Evolutionary conservation across 1,140 invertebrate genomes (phyloP).

Genomic region (Conus ventricosus): DNA sequence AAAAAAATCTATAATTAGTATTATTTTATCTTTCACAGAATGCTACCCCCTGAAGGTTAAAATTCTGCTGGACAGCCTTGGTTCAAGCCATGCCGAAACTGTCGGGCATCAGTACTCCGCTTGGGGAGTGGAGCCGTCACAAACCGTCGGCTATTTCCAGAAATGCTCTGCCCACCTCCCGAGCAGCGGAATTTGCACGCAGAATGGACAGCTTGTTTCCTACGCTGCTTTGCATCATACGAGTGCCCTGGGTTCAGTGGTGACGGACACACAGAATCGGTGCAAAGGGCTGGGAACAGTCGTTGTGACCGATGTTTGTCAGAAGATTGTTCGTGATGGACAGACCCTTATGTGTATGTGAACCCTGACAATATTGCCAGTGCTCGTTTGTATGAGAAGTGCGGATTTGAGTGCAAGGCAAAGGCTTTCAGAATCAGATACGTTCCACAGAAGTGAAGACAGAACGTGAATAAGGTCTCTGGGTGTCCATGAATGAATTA

Average conservation of each 20-base stretch:
- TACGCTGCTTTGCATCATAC: conserved; percentile 32
- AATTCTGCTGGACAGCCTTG: neutral
- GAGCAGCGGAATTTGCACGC: conserved; percentile 19
- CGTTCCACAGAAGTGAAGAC: neutral
- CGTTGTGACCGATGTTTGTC: conserved; percentile 27
- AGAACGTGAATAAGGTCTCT: neutral
- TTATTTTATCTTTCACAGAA: neutral
- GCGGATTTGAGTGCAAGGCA: conserved; percentile 20
- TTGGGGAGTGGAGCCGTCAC: conserved; percentile 27
- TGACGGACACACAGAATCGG: conserved; percentile 21
- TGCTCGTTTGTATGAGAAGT: conserved; percentile 15
- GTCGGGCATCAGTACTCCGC: conserved; percentile 33
- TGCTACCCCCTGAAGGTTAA: neutral
- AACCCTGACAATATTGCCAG: conserved; percentile 28
- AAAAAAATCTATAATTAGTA: too few species aligned
- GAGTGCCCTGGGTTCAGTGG: conserved; percentile 26
- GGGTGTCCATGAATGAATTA: neutral
- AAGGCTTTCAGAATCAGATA: conserved; percentile 17
- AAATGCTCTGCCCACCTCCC: neutral
- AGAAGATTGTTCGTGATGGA: conserved; percentile 7
- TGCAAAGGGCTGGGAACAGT: conserved; percentile 17
- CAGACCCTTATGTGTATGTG: conserved; percentile 33
- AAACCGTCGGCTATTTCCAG: conserved; percentile 22
- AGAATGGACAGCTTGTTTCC: conserved; percentile 22
- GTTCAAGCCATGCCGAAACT: neutral